These are phyloP conservation scores for Mimas tiliae DNA, from an alignment of 2,888 invertebrate species.

Conservation along the genomic window DNA sequence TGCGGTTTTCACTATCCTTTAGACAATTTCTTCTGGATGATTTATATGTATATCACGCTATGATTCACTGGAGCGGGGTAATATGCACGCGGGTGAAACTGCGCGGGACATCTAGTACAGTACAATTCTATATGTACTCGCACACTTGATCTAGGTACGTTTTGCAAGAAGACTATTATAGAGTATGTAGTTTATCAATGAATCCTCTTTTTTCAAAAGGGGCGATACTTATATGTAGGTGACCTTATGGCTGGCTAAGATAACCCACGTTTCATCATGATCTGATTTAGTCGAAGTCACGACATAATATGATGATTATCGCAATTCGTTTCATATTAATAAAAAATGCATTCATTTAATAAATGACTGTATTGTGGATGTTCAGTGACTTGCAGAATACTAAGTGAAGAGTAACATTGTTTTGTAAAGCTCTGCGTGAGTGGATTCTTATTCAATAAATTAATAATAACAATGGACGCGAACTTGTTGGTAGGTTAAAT, in stretches of 20 bases:
- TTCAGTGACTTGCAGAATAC: slow-evolving; percentile 6
- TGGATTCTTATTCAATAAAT: slow-evolving; percentile 1
- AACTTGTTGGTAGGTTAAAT: slow-evolving; percentile 48
- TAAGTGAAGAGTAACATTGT: slow-evolving; percentile 9
- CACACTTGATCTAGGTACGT: slow-evolving; percentile 7
- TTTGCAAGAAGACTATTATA: slow-evolving; percentile 1
- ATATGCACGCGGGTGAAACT: no score
- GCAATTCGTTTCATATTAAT: neutral
- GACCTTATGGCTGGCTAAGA: slow-evolving; percentile 5
- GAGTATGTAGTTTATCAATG: slow-evolving; percentile 7
- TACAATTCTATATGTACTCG: neutral
- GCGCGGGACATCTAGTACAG: no score
- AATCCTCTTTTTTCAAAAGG: slow-evolving; percentile 13
- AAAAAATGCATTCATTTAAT: neutral
- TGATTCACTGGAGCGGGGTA: no score
- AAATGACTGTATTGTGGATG: neutral
- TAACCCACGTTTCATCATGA: slow-evolving; percentile 8
- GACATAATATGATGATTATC: neutral
- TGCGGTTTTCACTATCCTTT: no score
- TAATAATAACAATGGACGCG: slow-evolving; percentile 43
- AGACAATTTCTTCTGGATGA: no score
- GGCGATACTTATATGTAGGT: neutral
- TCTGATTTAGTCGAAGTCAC: neutral
- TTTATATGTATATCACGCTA: no score
- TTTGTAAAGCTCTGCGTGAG: slow-evolving; percentile 1